These are phyloP conservation scores for Etia nguti DNA, from an alignment of 2,113 vertebrate species.

Conservation along the genomic window DNA sequence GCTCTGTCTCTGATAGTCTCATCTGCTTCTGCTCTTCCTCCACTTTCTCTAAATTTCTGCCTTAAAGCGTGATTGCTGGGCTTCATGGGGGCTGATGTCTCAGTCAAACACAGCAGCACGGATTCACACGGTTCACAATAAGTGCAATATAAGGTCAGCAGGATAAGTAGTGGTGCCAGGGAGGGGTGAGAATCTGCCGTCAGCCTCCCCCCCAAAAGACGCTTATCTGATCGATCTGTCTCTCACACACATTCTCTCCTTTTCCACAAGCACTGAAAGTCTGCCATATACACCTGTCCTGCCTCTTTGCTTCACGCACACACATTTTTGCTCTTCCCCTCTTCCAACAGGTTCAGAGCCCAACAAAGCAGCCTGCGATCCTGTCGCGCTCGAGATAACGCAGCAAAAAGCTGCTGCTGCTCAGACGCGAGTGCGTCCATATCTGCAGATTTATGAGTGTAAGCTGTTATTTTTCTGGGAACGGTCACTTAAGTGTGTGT, in stretches of 20 bases:
- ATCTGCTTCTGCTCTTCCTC: background rate
- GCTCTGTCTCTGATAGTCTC: background rate
- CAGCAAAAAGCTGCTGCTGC: background rate
- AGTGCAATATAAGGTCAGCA: constrained; percentile 34
- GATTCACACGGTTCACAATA: background rate
- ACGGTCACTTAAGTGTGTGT: constrained; percentile 5
- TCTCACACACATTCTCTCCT: background rate
- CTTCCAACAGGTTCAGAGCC: background rate
- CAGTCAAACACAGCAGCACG: background rate
- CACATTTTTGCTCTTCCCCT: background rate
- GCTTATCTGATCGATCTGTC: constrained; percentile 34
- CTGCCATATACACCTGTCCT: background rate
- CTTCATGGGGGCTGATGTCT: background rate
- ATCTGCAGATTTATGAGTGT: constrained; percentile 35
- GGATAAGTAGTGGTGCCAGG: constrained; percentile 30
- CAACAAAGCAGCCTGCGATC: background rate
- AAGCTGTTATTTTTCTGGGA: constrained; percentile 32
- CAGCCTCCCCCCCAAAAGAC: background rate
- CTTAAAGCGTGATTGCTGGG: background rate
- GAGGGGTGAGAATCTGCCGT: background rate
- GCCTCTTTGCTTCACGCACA: background rate
- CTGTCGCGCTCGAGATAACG: constrained; percentile 4
- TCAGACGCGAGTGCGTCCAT: background rate
- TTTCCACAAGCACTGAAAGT: background rate
- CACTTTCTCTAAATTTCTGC: background rate